Evolutionary conservation across 2,888 invertebrate species (phyloP).

Genomic region (Myopa testacea): DNA sequence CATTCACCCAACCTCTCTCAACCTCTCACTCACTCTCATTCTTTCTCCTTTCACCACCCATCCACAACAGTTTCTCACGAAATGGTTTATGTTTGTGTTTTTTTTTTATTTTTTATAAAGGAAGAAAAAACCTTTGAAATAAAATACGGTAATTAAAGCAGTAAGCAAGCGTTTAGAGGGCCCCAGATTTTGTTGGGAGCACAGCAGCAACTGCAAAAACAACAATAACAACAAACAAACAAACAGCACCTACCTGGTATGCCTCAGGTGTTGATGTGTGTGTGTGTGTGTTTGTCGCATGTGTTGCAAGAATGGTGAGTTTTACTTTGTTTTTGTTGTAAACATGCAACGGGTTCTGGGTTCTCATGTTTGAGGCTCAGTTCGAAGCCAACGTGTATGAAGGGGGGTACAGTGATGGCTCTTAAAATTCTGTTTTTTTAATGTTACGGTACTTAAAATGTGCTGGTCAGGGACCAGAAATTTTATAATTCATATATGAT

Average conservation of each 20-base stretch:
- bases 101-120: background rate
- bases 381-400: slow-evolving; percentile 7
- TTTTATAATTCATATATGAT: too few species aligned
- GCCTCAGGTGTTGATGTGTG: slow-evolving; percentile 12
- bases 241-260: too few species aligned
- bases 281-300: background rate
- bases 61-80: background rate
- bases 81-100: background rate
- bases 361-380: background rate
- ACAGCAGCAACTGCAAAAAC: background rate
- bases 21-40: background rate
- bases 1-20: background rate
- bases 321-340: background rate
- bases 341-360: background rate
- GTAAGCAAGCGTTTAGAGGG: background rate
- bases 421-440: too few species aligned
- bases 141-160: slow-evolving; percentile 30
- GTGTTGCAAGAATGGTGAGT: slow-evolving; percentile 7
- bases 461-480: too few species aligned
- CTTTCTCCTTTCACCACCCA: background rate
- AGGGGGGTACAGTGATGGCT: background rate
- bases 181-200: background rate
- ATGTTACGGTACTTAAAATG: too few species aligned
- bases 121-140: slow-evolving; percentile 25
- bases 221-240: slow-evolving; percentile 2